Base-by-base conservation (phyloP, 1,140 invertebrate species). In the Polypedilum pembai region DNA sequence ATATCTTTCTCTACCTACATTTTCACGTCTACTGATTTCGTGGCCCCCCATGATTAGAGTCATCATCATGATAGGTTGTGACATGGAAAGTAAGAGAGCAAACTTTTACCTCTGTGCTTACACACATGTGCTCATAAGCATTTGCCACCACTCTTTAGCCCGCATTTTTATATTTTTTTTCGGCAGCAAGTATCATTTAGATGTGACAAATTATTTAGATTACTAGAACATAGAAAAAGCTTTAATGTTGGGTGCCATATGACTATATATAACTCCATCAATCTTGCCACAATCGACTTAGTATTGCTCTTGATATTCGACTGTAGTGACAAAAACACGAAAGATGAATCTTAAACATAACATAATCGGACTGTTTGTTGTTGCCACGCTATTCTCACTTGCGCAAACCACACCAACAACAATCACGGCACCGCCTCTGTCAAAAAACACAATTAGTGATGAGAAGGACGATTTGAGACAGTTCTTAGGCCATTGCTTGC, bases 1-100 rank as follows among this genome's bases (percentile, higher is more conserved):
- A 56, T 56, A 56, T 56, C 45, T 56, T n/a, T n/a, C 45, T 56
- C 45, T n/a, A 56, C 45, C 45, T 56, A 56, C n/a, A 56, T 69
- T 69, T 69, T 69, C 65, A 18, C 65, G 65, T 69, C 65, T 69
- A 18, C 18, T 69, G 65, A 69, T 18, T 69, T 18, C 20, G 18
- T 69, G 65, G 12, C 45, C 8, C 45, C 41, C 45, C 45, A 56
- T 69, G 8, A 69, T 69, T 69, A 69, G 18, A 69, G 65, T 21
- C 17, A 69, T 69, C 65, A 69, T 69, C 17, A 56, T 56, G 45
- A n/a, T 56, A 33, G 1, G 24, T 3, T 33, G 24, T 33, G 24
- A 33, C 24, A 33, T 33, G 24, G 24, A 33, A 33, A 33, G 24
- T 33, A 33, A 33, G 5, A 33, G 24, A 33, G 24, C 5, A 33